Evolutionary conservation across 2,797 vertebrate species (phyloP), one percentile per base, ranked within the genome.

Genomic region (Etheostoma perlongum): DNA sequence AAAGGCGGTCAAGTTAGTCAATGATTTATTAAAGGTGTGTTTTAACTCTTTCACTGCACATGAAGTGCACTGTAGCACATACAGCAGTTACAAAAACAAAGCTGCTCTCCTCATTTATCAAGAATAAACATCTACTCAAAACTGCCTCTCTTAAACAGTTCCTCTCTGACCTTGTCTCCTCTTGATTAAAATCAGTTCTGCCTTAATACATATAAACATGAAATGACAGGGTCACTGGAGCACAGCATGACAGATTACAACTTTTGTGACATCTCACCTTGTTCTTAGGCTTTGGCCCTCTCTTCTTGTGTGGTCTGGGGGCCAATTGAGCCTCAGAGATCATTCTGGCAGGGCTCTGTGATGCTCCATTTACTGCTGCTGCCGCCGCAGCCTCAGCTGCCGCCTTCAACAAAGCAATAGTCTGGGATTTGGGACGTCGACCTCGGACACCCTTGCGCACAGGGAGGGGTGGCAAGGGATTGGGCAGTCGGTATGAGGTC

Each of bases 281-380:
- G 95, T 91, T 96, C 87, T 93, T 96, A 12, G 97, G 95, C 85
- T 96, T 97, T 86, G 96, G 95, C 71, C 94, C 95, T 91, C 95
- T 96, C 94, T 96, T 97, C 92, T 94, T 97, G 88, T 95, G 91
- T 89, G 96, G 94, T 94, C 95, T 95, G 81, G 94, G 91, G 78
- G 91, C 85, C 73, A 93, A 94, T 58, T 89, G 95, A 73, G 80
- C 18, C 74, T 88, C 90, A 6, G 91, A 30, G 78, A 64, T 68
- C 0, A 84, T 80, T 47, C 87, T 89, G 64, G 76, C 84, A 19
- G 90, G 92, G 73, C 90, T 94, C 93, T 95, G 96, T 44, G 93
- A 87, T 76, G 91, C 92, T 88, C 95, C 95, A 90, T 96, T 97
- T 82, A 94, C 72, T 0, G 89, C 87, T 0, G 94, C 76, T 19